Base-by-base conservation (phyloP, 92 coral and sea anemone genomes). In the Porites evermanni region DNA sequence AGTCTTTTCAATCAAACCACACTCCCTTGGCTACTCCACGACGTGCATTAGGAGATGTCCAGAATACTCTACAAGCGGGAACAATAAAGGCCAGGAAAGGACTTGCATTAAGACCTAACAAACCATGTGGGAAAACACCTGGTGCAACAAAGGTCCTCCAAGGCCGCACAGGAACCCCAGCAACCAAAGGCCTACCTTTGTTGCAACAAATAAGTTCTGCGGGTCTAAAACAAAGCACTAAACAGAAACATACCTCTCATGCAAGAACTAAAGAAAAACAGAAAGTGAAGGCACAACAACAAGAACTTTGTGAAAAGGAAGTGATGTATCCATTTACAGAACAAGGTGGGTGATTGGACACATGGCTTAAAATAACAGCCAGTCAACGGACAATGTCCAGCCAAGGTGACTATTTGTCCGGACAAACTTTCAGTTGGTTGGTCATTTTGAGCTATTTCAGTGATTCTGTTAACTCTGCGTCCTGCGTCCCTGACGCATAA, bases 11-110 rank as follows among this genome's bases (percentile, higher is more conserved):
- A 14, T 72, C 89, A 61, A 86, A 67, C 78, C 88, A 86, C 82
- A 88, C 83, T 69, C 93, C 95, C 38, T 87, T 88, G 63, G 82
- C 94, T 23, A 94, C 99, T 4, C 99, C 99, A 12, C 90, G 99
- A 13, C 94, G 98, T 59, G 99, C 95, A 50, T 80, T 96, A 53
- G 98, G 98, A 51, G 99, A 96, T 82, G 85, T 96, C 38, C 95
- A 95, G 29, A 95, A 96, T 87, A 92, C 95, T 1, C 67, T 91
- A 21, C 74, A 67, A 58, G 79, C 92, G 5, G 74, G 88, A 8
- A 87, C 82, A 14, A n/a, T 79, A 51, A 63, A 79, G n/a, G 51
- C 83, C 8, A 88, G 82, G 66, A 88, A 91, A 80, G 67, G 86
- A 23, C 70, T 80, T 8, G 82, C 84, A 24, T 64, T 89, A 8